Evolutionary conservation across 2,888 invertebrate genomes (phyloP), one percentile per base, ranked within the genome.

Genomic region (Kryphioiulus occultus): DNA sequence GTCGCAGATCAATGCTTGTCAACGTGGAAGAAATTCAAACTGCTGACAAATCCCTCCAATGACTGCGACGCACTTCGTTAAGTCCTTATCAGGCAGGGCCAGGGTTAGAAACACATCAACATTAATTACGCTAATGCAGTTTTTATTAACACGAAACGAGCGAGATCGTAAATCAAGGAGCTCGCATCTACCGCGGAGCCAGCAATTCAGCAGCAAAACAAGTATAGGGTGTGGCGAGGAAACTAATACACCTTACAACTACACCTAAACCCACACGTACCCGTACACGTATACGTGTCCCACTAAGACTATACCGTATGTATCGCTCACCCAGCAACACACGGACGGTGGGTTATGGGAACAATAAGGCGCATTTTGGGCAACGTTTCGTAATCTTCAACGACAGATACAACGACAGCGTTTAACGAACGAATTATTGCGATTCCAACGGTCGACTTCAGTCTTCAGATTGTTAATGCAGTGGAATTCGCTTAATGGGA

Each of bases 111-210:
- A 68, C 68, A 68, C 68, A 68, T 68, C 68, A 68, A 68, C 68
- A 68, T 68, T 68, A 68, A 68, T 68, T 68, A 68, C 68, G 68
- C 68, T 68, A 68, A 68, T 68, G 68, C 68, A 68, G 68, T 68
- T 68, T 68, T 68, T 68, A 68, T 68, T 68, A 68, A 68, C 68
- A 68, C 19, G 68, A 68, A 68, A 68, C 68, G 68, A 68, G 68
- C 9, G 12, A 68, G 68, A 68, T 68, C 68, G 68, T 68, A 68
- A 68, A 68, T 68, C 68, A 68, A 68, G 68, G 68, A 26, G 26
- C 68, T 68, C 17, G 26, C 68, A 68, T 68, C 68, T 9, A 19
- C 7, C 26, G n/a, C 1, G 19, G 53, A 17, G 44, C 53, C 53
- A 3, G 53, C 44, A 44, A 15, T 12, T 44, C 44, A 44, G 44